These are phyloP conservation scores for Falcunculus frontatus DNA, from an alignment of 2,113 vertebrate genomes.

Conservation along the genomic window DNA sequence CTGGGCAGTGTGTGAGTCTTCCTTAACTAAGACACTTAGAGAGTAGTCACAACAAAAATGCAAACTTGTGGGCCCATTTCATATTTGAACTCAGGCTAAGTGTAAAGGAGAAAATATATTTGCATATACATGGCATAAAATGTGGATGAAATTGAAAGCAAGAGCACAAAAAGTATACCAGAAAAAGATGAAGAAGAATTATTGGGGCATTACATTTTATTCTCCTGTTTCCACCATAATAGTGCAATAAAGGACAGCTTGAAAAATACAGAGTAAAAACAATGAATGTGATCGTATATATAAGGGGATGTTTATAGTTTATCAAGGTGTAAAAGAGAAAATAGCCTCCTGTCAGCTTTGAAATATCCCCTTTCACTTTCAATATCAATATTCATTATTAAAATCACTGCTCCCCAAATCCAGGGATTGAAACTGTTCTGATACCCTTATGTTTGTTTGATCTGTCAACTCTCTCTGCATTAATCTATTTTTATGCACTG, in stretches of 20 bases:
- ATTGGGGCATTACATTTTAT: background rate
- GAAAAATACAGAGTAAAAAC: background rate
- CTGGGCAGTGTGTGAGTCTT: background rate
- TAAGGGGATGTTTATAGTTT: background rate
- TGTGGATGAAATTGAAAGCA: background rate
- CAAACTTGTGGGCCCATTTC: background rate
- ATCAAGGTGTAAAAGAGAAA: background rate
- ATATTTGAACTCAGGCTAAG: background rate
- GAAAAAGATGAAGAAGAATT: background rate
- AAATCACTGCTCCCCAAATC: background rate
- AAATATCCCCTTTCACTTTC: background rate
- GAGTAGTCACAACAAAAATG: background rate
- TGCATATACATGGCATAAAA: background rate
- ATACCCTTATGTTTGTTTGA: background rate
- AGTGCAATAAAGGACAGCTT: background rate
- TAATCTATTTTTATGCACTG: background rate
- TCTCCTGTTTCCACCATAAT: background rate
- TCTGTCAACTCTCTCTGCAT: background rate
- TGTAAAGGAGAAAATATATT: background rate
- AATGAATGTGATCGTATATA: background rate
- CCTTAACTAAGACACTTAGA: background rate
- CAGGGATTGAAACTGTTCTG: background rate
- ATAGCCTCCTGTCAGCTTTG: background rate
- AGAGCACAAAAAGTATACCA: background rate
- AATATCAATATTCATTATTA: background rate